Base-by-base conservation (phyloP, 2,888 invertebrate species). In the Meiosimyza platycephala region DNA sequence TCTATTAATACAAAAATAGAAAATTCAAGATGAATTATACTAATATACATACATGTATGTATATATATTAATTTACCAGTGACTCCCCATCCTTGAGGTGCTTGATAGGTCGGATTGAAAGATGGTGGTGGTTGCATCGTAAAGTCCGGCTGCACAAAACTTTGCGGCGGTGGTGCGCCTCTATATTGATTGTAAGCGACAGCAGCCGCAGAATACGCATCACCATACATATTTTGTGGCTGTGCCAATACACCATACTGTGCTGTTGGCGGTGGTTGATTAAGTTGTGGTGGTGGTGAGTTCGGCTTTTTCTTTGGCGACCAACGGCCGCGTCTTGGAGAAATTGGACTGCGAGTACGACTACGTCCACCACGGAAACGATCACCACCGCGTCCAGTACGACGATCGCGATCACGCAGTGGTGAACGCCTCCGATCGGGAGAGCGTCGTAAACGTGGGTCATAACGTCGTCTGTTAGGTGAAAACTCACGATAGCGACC, bases 281-380 rank as follows among this genome's bases (percentile, higher is more conserved):
- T 73, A 48, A 59, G 70, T 47, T 52, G 72, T 18, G 16, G 77
- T 9, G 77, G 76, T 18, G 80, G 81, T 4, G 82, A 80, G 48
- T 60, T 78, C 0, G 80, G 80, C 71, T 81, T 81, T 54, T 81
- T 85, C 64, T 85, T 86, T 3, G 86, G 85, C 1, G 85, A 85
- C 85, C 86, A 85, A 13, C 84, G 82, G 5, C 79, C 78, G 13
- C 85, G 81, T 2, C 81, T 78, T 0, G 80, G 80, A 6, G 83
- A 80, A 33, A 70, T 47, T 1, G 79, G 79, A 69, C 82, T 83
- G 52, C 82, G 83, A 6, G 81, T 84, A 54, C 81, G 81, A 72
- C 85, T 82, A 12, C 82, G 77, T 12, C 76, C 75, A n/a, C 77
- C 78, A 7, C 82, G 76, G 73, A 77, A 82, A 18, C 83, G 80